Percentiles rank a stretch among this genome's conserved stretches.
phyloP scores from a whole-genome alignment of 2,888 invertebrate genomes.

The Scaeva pyrastri region DNA sequence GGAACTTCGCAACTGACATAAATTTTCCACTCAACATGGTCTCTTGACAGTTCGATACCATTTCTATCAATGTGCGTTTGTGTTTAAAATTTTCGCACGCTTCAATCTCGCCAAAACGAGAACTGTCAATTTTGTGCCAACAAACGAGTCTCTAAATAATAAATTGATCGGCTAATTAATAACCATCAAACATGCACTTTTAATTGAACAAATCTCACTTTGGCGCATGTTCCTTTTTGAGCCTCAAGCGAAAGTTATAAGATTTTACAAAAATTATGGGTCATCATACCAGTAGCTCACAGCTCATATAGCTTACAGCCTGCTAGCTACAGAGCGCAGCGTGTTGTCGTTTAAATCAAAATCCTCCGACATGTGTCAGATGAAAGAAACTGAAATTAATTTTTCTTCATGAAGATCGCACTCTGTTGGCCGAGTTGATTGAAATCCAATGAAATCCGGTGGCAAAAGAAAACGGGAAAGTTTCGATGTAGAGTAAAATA shows the following conservation, averaged over 20 bases:
- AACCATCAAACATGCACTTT: constrained; percentile 21
- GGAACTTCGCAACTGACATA: too few relatives aligned
- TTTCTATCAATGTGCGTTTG: neutral
- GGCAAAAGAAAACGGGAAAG: constrained; percentile 62
- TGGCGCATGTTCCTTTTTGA: constrained; percentile 40
- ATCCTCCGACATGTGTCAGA: constrained; percentile 53
- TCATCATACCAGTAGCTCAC: constrained; percentile 61
- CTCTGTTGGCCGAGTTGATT: constrained; percentile 16
- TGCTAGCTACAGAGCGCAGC: too few relatives aligned
- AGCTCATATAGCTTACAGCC: neutral
- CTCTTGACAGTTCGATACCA: neutral
- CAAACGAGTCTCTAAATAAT: neutral
- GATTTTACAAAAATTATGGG: constrained; percentile 56
- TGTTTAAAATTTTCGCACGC: constrained; percentile 7
- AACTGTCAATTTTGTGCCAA: constrained; percentile 33
- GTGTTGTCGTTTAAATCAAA: constrained; percentile 34
- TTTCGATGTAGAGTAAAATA: constrained; percentile 16
- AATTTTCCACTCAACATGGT: neutral
- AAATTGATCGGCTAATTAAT: constrained; percentile 46
- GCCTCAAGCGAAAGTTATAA: constrained; percentile 68
- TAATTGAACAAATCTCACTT: constrained; percentile 44
- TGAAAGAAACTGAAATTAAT: neutral
- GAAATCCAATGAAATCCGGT: constrained; percentile 19
- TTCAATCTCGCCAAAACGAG: neutral
- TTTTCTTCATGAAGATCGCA: constrained; percentile 52